Conservation (phyloP, 1,140 invertebrate species). For the Colletes latitarsis region DNA sequence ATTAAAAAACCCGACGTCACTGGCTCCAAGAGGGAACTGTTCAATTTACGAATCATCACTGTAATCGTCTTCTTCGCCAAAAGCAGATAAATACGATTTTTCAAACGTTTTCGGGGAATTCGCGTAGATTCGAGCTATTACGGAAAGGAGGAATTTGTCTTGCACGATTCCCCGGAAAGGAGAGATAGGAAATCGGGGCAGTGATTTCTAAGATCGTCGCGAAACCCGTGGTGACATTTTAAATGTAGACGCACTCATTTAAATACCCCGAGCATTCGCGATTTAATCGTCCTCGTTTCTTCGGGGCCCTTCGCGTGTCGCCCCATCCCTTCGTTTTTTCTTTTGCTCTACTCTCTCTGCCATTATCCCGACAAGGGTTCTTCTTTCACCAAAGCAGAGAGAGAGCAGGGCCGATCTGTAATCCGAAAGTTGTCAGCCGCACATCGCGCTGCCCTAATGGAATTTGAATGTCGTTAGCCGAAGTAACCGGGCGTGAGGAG, state of each 20-base stretch:
- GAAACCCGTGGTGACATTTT: conserved; percentile 7
- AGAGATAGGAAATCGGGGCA: background rate
- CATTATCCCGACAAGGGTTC: conserved; percentile 35
- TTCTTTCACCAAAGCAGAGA: background rate
- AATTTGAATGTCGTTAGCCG: conserved; percentile 78
- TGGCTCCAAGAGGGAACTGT: too few species aligned
- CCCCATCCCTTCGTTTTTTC: background rate
- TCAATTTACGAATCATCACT: too few species aligned
- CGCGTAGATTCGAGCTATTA: too few species aligned
- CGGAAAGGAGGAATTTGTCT: too few species aligned
- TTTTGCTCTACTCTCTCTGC: background rate
- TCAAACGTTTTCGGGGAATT: too few species aligned
- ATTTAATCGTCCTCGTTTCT: conserved; percentile 43
- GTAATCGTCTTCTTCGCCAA: too few species aligned
- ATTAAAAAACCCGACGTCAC: too few species aligned
- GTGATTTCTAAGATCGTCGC: background rate
- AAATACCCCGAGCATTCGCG: conserved; percentile 26
- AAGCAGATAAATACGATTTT: too few species aligned
- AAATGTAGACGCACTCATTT: conserved; percentile 42
- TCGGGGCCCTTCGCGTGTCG: background rate
- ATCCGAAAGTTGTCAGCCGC: conserved; percentile 68
- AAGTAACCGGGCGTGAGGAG: conserved; percentile 75
- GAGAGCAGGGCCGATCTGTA: conserved; percentile 40
- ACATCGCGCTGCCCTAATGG: conserved; percentile 73
- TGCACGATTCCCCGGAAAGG: background rate